Percentiles rank a stretch among this genome's conserved stretches.
Evolutionary conservation across 2,113 vertebrate species (phyloP).

Genomic region (Otus sunia): DNA sequence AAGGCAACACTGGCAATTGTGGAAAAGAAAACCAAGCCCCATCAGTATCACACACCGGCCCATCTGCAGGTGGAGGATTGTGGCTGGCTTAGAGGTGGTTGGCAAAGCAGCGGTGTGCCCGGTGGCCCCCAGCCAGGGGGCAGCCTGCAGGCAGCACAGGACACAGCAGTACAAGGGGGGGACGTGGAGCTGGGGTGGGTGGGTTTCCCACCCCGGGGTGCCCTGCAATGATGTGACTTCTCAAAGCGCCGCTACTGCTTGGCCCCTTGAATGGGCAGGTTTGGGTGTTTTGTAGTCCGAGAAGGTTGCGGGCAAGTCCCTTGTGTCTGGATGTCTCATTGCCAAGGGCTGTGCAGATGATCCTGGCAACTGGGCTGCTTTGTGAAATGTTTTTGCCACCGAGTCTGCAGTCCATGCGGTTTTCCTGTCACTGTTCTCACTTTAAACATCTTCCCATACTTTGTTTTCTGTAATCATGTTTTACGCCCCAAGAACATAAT

Average conservation of each 20-base stretch:
- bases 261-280: not conserved
- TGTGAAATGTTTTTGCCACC: not conserved
- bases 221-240: not conserved
- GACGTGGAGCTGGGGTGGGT: not conserved
- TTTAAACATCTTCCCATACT: not conserved
- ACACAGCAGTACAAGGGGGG: not conserved
- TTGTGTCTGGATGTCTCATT: not conserved
- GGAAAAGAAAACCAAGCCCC: not conserved
- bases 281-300: not conserved
- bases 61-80: rapidly evolving
- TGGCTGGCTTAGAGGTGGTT: not conserved
- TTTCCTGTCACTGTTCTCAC: not conserved
- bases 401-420: not conserved
- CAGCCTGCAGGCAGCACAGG: not conserved
- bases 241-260: not conserved
- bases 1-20: not conserved
- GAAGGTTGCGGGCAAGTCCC: not conserved
- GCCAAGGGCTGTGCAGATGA: not conserved
- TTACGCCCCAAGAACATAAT: not conserved
- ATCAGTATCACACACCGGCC: rapidly evolving
- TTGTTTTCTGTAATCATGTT: not conserved
- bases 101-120: not conserved
- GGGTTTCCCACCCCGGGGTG: not conserved
- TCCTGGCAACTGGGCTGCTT: not conserved
- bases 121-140: rapidly evolving